Evolutionary conservation across 2,797 vertebrate species (phyloP), one percentile per base, ranked within the genome.

Genomic region (Siniperca obscura): DNA sequence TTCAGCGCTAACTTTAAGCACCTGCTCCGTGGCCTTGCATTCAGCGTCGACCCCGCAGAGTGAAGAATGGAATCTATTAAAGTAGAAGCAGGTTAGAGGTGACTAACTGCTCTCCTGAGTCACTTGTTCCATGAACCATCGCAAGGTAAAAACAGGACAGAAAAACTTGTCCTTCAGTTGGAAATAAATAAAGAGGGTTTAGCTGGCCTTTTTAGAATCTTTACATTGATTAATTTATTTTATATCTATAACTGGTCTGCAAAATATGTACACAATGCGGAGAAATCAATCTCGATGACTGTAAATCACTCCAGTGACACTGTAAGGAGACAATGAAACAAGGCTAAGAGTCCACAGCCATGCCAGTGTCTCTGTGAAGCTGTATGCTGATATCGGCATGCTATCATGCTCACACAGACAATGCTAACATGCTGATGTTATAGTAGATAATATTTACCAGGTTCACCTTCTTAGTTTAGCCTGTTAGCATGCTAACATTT

Each of bases 41-140:
- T 87, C 76, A 79, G 80, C 50, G 36, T 73, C 44, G 25, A 87
- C 80, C 77, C 75, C 5, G 10, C 25, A 2, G 59, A 80, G 84
- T 89, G 89, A 93, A 68, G 74, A 91, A 92, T 91, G 71, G 83
- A 86, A 87, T 91, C 86, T 90, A 89, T 94, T 92, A 91, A 85
- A 87, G 88, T 10, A 56, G 74, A 87, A 76, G 86, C 87, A 87
- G 77, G 77, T 88, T 83, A 85, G 82, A 81, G 84, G 88, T 89
- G 85, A 89, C 84, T 68, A 83, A 81, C 82, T 36, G 59, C 84
- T 83, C 84, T 74, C 80, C 74, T 22, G 76, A 90, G 85, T 91
- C 87, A 57, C 76, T 87, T 77, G 72, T 79, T 81, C 74, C 50
- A 17, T 80, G 86, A 89, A 86, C 76, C 83, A 53, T 34, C 59